These are phyloP conservation scores for Ictalurus punctatus DNA, from an alignment of 2,113 vertebrate species.

Conservation along the genomic window DNA sequence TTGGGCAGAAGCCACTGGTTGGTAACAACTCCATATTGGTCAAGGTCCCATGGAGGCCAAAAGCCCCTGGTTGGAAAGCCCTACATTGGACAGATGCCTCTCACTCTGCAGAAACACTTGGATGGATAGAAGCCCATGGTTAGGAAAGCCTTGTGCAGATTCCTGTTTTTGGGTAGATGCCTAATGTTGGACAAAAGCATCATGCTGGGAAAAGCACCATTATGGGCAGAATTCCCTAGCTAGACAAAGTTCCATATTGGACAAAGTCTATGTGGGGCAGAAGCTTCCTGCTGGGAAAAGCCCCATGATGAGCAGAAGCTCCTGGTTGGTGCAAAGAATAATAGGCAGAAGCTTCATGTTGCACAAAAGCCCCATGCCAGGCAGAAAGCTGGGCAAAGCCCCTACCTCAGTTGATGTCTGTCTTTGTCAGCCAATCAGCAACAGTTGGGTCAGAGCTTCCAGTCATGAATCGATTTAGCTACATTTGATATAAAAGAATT, in stretches of 20 bases:
- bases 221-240: too few species aligned
- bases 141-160: background rate
- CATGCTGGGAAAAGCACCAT: background rate
- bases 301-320: background rate
- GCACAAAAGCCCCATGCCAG: background rate
- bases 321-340: background rate
- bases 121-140: background rate
- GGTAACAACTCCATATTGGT: background rate
- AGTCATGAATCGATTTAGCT: background rate
- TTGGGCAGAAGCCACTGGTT: background rate
- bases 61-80: background rate
- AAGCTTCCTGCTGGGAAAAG: background rate
- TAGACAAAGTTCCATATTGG: background rate
- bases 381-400: background rate
- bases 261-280: background rate
- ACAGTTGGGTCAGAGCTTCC: background rate
- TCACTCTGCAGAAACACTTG: background rate
- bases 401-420: background rate
- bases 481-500: background rate
- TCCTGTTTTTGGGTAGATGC: background rate
- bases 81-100: background rate
- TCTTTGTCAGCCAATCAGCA: background rate
- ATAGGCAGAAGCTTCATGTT: background rate
- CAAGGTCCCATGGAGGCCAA: background rate
- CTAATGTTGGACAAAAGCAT: background rate